Percentiles rank a stretch among this genome's conserved stretches.
These are phyloP conservation scores for Dipodomys ordii DNA, from an alignment of 2,113 vertebrate species.

Conservation along the genomic window DNA sequence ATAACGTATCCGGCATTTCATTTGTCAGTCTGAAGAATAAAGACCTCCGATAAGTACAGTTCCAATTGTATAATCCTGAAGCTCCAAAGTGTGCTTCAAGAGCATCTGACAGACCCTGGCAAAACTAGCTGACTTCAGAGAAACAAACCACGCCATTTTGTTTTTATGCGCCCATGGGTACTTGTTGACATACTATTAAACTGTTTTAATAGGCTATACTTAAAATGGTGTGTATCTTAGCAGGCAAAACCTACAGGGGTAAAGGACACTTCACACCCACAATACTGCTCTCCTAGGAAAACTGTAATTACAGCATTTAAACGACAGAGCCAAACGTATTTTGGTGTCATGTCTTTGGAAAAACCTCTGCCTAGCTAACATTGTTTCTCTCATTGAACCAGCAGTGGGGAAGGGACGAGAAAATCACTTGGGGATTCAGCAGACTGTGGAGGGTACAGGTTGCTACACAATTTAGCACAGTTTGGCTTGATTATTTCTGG, in stretches of 20 bases:
- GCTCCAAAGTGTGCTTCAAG: constrained; percentile 80
- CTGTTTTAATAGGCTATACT: constrained; percentile 85
- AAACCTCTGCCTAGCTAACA: constrained; percentile 62
- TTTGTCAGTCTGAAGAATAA: constrained; percentile 71
- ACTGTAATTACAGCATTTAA: constrained; percentile 81
- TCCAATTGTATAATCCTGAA: constrained; percentile 82
- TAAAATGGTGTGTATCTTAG: constrained; percentile 83
- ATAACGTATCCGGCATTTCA: constrained; percentile 31
- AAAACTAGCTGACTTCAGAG: constrained; percentile 75
- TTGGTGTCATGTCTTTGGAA: constrained; percentile 70
- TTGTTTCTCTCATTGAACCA: constrained; percentile 55
- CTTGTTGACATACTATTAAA: constrained; percentile 84
- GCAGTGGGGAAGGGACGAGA: not conserved
- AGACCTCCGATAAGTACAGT: constrained; percentile 71
- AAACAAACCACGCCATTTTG: constrained; percentile 82
- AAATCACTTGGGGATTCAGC: constrained; percentile 47
- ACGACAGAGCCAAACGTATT: constrained; percentile 57
- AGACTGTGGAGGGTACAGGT: constrained; percentile 9
- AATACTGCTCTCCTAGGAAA: constrained; percentile 81
- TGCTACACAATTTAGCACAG: constrained; percentile 66
- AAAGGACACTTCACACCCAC: constrained; percentile 80
- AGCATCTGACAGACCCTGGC: constrained; percentile 71
- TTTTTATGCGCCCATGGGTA: constrained; percentile 79
- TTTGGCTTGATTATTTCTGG: constrained; percentile 71
- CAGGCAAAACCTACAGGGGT: constrained; percentile 83